Evolutionary conservation across 2,888 invertebrate species (phyloP).

Genomic region (Troides helena): DNA sequence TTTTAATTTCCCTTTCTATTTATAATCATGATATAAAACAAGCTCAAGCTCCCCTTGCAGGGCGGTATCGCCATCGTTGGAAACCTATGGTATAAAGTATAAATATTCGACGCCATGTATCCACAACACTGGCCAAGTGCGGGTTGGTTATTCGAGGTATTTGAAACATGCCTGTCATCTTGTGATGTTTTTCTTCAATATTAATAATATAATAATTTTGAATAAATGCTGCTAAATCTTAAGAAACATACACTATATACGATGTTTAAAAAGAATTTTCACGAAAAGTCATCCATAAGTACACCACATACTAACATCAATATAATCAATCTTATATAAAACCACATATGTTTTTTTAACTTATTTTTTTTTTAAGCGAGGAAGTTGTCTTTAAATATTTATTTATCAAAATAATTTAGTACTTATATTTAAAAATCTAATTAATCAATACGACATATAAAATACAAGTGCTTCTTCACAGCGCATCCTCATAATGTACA

Average conservation of each 20-base stretch:
- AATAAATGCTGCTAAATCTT: neutral
- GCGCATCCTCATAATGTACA: conserved; percentile 53
- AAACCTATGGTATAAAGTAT: too few species aligned
- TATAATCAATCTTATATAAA: conserved; percentile 55
- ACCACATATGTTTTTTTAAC: conserved; percentile 61
- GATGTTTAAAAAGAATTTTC: conserved; percentile 31
- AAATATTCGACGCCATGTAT: neutral
- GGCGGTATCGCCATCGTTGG: too few species aligned
- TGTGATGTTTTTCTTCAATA: too few species aligned
- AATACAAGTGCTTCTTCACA: conserved; percentile 72
- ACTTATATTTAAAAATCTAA: conserved; percentile 63
- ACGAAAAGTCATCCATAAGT: conserved; percentile 55
- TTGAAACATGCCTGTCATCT: too few species aligned
- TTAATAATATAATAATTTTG: neutral
- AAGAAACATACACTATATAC: neutral
- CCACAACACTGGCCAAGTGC: too few species aligned
- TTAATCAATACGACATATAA: conserved; percentile 56
- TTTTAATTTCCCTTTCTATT: too few species aligned
- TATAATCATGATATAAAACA: too few species aligned
- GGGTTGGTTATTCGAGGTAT: too few species aligned
- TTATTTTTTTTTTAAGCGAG: conserved; percentile 59
- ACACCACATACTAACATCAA: conserved; percentile 48
- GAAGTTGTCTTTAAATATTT: conserved; percentile 69
- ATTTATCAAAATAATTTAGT: conserved; percentile 77
- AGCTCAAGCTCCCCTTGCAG: too few species aligned